Percentiles rank a stretch among this genome's conserved stretches.
Evolutionary conservation across 1,140 invertebrate species (phyloP).

Genomic region (Drosophila seguyi): DNA sequence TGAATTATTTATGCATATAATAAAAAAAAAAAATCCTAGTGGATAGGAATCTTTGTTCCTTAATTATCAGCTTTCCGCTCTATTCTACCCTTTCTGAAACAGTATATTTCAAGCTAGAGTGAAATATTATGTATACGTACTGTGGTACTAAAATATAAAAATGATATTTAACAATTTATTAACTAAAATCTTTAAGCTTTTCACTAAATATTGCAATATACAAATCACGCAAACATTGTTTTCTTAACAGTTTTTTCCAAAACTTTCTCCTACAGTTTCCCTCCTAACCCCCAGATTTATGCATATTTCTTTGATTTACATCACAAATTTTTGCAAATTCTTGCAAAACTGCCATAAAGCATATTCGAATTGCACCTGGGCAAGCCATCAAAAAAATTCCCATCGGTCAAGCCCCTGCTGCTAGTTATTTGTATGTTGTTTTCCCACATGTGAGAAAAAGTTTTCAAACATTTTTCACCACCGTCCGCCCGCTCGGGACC

Average conservation of each 20-base stretch:
- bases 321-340: constrained; percentile 8
- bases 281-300: background rate
- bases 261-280: background rate
- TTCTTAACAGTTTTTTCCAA: background rate
- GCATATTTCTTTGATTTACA: constrained; percentile 8
- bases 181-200: too few relatives aligned
- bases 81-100: background rate
- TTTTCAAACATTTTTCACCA: constrained; percentile 15
- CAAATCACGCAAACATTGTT: too few relatives aligned
- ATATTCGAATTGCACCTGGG: constrained; percentile 21
- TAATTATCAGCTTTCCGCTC: background rate
- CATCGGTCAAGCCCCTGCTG: constrained; percentile 4
- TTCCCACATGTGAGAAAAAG: constrained; percentile 4
- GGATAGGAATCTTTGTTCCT: background rate
- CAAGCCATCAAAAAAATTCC: background rate
- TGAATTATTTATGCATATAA: background rate
- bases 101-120: background rate
- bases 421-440: constrained; percentile 13
- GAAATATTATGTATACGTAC: background rate
- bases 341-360: background rate
- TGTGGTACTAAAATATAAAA: too few relatives aligned
- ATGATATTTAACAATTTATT: background rate
- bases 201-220: background rate
- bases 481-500: background rate
- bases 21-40: background rate